Conservation (phyloP, 2,113 vertebrate species). For the Malurus melanocephalus region DNA sequence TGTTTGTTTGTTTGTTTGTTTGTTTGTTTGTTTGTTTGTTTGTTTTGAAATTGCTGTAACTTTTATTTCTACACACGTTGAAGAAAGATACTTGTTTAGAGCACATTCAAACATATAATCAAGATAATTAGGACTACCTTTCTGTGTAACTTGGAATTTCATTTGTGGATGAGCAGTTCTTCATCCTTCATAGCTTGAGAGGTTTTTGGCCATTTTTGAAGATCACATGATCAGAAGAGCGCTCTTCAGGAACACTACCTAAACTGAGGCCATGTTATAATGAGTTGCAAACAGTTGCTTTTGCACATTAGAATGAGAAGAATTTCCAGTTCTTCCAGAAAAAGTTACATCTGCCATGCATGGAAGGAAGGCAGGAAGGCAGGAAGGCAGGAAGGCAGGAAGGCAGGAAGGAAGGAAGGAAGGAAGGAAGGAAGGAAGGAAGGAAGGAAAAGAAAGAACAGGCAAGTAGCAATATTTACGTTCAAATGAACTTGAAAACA, state of each 20-base stretch:
- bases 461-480: neutral
- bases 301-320: neutral
- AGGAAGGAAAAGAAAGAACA: neutral
- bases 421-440: too few relatives aligned
- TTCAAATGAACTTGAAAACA: neutral
- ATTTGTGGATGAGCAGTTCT: neutral
- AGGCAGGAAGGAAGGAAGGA: neutral
- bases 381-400: neutral
- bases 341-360: neutral
- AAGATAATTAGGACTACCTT: neutral
- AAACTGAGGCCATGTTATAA: neutral
- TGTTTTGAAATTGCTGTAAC: neutral
- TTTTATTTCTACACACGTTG: neutral
- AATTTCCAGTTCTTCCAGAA: neutral
- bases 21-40: neutral
- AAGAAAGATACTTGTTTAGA: neutral
- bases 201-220: neutral
- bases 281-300: neutral
- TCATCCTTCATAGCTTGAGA: neutral
- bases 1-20: neutral
- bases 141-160: neutral
- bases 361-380: too few relatives aligned
- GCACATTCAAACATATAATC: neutral
- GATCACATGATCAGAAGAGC: neutral
- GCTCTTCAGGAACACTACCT: neutral